Evolutionary conservation across 2,888 invertebrate genomes (phyloP).

Genomic region (Lagria hirta): DNA sequence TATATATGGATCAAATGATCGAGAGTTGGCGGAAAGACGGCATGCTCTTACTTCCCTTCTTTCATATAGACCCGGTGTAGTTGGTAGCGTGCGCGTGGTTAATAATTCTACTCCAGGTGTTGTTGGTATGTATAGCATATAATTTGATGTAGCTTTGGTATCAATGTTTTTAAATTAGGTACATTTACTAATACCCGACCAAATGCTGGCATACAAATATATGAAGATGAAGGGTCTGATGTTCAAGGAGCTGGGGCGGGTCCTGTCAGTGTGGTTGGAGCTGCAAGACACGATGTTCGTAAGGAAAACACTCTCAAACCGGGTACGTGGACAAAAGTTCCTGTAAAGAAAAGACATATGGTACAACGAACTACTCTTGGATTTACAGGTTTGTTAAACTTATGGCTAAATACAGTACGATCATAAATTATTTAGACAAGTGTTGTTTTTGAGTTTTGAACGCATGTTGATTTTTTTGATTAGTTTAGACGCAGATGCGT

Average conservation of each 20-base stretch:
- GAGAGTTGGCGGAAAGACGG: slow-evolving; percentile 66
- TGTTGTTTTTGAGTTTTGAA: no score
- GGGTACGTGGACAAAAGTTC: slow-evolving; percentile 66
- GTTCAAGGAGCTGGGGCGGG: slow-evolving; percentile 41
- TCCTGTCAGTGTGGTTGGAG: slow-evolving; percentile 59
- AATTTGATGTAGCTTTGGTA: not conserved
- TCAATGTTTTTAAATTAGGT: not conserved
- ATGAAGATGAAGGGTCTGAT: slow-evolving; percentile 53
- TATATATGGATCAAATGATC: slow-evolving; percentile 62
- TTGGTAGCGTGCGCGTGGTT: slow-evolving; percentile 54
- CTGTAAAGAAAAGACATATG: slow-evolving; percentile 48
- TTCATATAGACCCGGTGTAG: slow-evolving; percentile 64
- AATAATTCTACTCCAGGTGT: slow-evolving; percentile 34
- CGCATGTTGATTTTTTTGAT: no score
- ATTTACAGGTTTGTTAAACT: slow-evolving; percentile 55
- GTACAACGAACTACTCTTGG: slow-evolving; percentile 45
- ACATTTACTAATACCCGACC: slow-evolving; percentile 44
- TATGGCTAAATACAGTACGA: no score
- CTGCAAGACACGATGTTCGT: slow-evolving; percentile 57
- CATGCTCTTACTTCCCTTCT: slow-evolving; percentile 75
- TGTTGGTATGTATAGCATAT: slow-evolving; percentile 22
- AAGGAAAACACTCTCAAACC: slow-evolving; percentile 73
- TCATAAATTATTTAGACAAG: no score
- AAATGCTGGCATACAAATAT: slow-evolving; percentile 43
- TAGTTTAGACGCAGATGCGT: no score